Base-by-base conservation (phyloP, 2,888 invertebrate species). In the Drosophila mimica region DNA sequence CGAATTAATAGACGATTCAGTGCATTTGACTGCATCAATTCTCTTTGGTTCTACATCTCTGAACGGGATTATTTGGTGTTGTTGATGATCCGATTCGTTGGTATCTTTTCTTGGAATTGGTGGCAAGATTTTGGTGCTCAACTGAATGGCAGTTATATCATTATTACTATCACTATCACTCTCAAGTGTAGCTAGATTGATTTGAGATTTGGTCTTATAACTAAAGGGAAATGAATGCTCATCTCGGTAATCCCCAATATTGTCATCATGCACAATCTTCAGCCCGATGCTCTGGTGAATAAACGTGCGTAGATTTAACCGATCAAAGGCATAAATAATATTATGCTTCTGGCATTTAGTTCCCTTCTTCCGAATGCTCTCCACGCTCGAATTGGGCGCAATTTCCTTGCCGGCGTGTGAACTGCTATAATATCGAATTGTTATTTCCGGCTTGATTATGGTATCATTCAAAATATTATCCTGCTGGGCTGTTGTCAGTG, bases 201-300 rank as follows among this genome's bases (percentile, higher is more conserved):
- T 94, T 92, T 97, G 97, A 67, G 97, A 97, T 85, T 95, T 95
- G 0, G 97, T 97, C 93, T 96, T 96, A 93, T 96, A 97, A 17
- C 96, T 95, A 91, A 98, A 98, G 1, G 98, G 98, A 20, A 95
- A 96, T 0, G 97, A 97, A 91, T 98, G 97, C 90, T 97, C 97
- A 92, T 98, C 98, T 70, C 95, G 93, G 83, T 94, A 96, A 28
- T 85, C 70, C 0, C 94, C 94, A 0, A 93, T 89, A 53, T 94
- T 93, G 54, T 96, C 96, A 76, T 96, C 96, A 36, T 95, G 94
- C 15, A 95, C 78, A 72, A 95, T 76, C 84, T 95, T 95, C 6
- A 94, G 92, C 0, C 94, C 95, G 53, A 95, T 95, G 43, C 94
- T 94, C 51, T 94, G 92, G 0, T 94, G 93, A 20, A 94, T 94